A percentile compares a stretch with the other conserved stretches of the same genome.
Conservation (phyloP, 1,140 invertebrate species). For the Latrodectus geometricus region DNA sequence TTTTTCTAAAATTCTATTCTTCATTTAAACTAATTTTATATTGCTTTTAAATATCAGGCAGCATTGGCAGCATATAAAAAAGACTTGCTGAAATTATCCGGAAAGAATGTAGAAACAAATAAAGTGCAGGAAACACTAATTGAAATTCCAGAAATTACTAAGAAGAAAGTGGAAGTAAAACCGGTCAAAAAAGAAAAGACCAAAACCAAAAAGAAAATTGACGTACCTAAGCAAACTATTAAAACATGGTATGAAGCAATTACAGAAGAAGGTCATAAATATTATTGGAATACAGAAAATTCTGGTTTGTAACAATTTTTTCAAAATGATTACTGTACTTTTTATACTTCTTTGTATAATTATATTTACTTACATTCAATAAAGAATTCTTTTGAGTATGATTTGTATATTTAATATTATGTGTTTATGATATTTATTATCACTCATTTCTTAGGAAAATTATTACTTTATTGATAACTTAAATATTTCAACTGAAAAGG, state of each 20-base stretch:
- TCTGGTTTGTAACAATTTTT: slow-evolving; percentile 43
- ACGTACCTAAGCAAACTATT: background rate
- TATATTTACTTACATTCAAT: too few species aligned
- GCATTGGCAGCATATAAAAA: slow-evolving; percentile 47
- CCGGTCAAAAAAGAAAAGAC: slow-evolving; percentile 9
- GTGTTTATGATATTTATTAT: too few species aligned
- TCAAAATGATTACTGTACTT: background rate
- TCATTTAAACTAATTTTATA: background rate
- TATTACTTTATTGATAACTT: too few species aligned
- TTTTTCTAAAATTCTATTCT: slow-evolving; percentile 13
- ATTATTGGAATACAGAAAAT: slow-evolving; percentile 64
- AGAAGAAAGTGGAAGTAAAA: background rate
- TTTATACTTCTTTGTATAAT: too few species aligned
- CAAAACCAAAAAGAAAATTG: slow-evolving; percentile 27
- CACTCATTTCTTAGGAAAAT: too few species aligned
- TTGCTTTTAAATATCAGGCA: slow-evolving; percentile 4
- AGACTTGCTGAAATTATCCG: slow-evolving; percentile 36
- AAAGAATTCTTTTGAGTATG: too few species aligned
- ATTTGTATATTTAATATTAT: too few species aligned
- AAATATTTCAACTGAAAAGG: too few species aligned
- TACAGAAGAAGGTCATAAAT: slow-evolving; percentile 62
- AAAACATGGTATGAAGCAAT: slow-evolving; percentile 63
- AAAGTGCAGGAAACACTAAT: background rate
- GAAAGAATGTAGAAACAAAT: slow-evolving; percentile 34
- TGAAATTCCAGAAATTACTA: slow-evolving; percentile 12